Base-by-base conservation (phyloP, 1,140 invertebrate species). In the Hycleus phaleratus region DNA sequence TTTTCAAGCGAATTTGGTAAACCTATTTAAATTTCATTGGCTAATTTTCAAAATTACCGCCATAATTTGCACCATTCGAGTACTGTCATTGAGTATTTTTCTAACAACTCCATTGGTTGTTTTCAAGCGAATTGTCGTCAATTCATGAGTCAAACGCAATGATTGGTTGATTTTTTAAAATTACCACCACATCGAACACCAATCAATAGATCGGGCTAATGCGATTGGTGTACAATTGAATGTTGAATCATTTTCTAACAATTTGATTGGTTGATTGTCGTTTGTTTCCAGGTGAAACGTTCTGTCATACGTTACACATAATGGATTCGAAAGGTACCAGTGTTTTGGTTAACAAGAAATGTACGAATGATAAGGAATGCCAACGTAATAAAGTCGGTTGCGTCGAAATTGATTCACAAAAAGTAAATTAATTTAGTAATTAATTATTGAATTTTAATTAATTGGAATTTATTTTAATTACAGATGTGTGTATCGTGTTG, bases 401-500 rank as follows among this genome's bases (percentile, higher is more conserved):
- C 62, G 77, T 84, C 38, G 77, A 80, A 52, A 75, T 84, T 48
- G 82, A 84, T 70, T 78, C 79, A 26, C 82, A 84, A 72, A 80
- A 76, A 73, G 82, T 83, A 75, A 75, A 73, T 71, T 38, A 51
- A 49, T 8, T 18, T 25, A 26, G 12, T 45, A 8, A 7, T n/a
- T 49, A 6, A 32, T 32, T 12, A 51, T 40, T 42, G 32, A 7
- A 4, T 12, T 39, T 39, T 26, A 12, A 10, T 32, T 25, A 24
- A 5, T 11, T 49, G 2, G 38, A 10, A 12, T 38, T 9, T 38
- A 26, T 71, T 71, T 75, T 68, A 7, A 68, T 78, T 76, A 50
- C 74, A 83, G 81, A 78, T 84, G 61, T 84, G 82, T 68, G 81
- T 84, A 50, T 82, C 81, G 44, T 84, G 82, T 65, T 84, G 82